Percentiles rank a stretch among this genome's conserved stretches.
Evolutionary conservation across 1,140 invertebrate genomes (phyloP).

Genomic region (Chymomyza costata): DNA sequence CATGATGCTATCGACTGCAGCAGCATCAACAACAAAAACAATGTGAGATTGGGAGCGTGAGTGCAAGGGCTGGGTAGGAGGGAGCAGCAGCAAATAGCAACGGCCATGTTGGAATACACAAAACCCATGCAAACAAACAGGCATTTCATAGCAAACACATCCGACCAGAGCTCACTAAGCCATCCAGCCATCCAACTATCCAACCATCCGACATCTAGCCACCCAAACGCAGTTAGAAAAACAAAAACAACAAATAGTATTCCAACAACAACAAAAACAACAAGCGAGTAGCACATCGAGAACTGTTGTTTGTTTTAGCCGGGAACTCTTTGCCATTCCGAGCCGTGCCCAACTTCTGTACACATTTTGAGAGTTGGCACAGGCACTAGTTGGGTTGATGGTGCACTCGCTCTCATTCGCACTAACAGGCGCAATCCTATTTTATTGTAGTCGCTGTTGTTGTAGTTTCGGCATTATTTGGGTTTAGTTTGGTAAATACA

Average conservation of each 20-base stretch:
- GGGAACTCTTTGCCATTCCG: conserved; percentile 3
- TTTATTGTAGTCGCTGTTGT: conserved; percentile 56
- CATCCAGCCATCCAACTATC: background rate
- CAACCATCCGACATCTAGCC: background rate
- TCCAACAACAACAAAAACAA: conserved; percentile 26
- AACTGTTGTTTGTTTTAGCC: conserved; percentile 1
- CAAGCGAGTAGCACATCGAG: conserved; percentile 7
- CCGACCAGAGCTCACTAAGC: background rate
- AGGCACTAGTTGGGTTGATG: too few relatives aligned
- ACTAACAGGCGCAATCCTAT: conserved; percentile 56
- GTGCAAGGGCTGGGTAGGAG: conserved; percentile 2
- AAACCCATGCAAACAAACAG: conserved; percentile 71
- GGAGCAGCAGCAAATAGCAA: conserved; percentile 3
- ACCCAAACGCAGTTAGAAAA: conserved; percentile 58
- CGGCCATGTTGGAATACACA: conserved; percentile 67
- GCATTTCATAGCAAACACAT: conserved; percentile 62
- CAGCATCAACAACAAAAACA: too few relatives aligned
- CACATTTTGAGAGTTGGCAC: too few relatives aligned
- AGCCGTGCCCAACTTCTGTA: too few relatives aligned
- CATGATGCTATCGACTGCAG: too few relatives aligned
- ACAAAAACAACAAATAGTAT: conserved; percentile 62
- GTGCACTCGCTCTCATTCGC: conserved; percentile 51
- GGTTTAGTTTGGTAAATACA: conserved; percentile 73
- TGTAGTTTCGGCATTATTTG: conserved; percentile 70
- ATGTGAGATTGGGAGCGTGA: conserved; percentile 1